These are phyloP conservation scores for Eptatretus atami DNA, from an alignment of 2,797 vertebrate genomes.

Conservation along the genomic window DNA sequence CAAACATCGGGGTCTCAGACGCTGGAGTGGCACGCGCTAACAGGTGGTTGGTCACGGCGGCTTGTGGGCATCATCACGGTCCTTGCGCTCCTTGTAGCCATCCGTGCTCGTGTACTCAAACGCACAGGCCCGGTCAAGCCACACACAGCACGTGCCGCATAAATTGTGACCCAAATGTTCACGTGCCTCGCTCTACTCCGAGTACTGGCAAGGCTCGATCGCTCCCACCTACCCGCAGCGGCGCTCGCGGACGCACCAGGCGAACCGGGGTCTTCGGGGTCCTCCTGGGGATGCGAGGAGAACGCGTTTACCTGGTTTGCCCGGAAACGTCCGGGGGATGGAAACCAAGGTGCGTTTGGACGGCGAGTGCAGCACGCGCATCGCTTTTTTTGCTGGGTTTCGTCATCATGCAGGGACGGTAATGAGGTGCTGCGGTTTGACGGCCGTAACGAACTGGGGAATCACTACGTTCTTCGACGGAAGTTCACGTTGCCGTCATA, in stretches of 20 bases:
- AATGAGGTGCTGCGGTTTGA: slow-evolving; percentile 83
- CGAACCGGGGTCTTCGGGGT: slow-evolving; percentile 64
- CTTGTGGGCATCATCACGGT: slow-evolving; percentile 80
- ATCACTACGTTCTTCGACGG: slow-evolving; percentile 43
- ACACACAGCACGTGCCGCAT: slow-evolving; percentile 85
- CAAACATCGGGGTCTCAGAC: no score
- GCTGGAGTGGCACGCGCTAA: background rate
- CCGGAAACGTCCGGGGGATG: slow-evolving; percentile 33
- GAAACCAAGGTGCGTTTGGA: slow-evolving; percentile 18
- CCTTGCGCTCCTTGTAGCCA: slow-evolving; percentile 57
- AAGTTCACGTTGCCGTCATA: slow-evolving; percentile 93
- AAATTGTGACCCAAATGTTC: slow-evolving; percentile 66
- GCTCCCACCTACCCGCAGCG: slow-evolving; percentile 45
- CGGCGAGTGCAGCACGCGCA: slow-evolving; percentile 25
- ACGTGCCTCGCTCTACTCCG: slow-evolving; percentile 22
- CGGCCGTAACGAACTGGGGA: slow-evolving; percentile 88
- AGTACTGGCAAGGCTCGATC: slow-evolving; percentile 38
- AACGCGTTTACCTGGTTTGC: slow-evolving; percentile 30
- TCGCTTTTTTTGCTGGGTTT: slow-evolving; percentile 78
- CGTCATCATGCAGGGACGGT: slow-evolving; percentile 83
- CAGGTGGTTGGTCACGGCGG: slow-evolving; percentile 62
- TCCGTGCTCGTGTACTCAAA: slow-evolving; percentile 80
- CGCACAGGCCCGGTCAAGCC: slow-evolving; percentile 51
- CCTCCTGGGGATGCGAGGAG: slow-evolving; percentile 41
- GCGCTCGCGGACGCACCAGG: slow-evolving; percentile 50